Conservation (phyloP, 2,113 vertebrate species). For the Alethe diademata region DNA sequence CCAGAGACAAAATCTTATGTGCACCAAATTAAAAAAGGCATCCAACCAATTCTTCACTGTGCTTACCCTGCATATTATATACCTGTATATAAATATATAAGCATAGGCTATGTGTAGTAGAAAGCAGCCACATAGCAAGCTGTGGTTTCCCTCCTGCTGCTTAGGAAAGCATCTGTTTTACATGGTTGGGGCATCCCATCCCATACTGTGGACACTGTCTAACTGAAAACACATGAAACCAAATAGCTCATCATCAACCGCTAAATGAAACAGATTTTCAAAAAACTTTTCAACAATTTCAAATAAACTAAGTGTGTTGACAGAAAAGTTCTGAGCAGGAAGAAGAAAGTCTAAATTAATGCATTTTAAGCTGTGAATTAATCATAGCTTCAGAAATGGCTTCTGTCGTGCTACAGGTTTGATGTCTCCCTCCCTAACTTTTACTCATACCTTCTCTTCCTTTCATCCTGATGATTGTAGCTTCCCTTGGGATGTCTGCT, state of each 20-base stretch:
- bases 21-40: not conserved
- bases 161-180: not conserved
- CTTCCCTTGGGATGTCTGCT: conserved; percentile 22
- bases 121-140: not conserved
- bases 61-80: not conserved
- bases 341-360: not conserved
- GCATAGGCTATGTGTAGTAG: not conserved
- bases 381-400: conserved; percentile 1
- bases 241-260: not conserved
- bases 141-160: not conserved
- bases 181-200: not conserved
- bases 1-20: not conserved
- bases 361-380: conserved; percentile 4
- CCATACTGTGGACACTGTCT: not conserved
- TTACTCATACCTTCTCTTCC: conserved; percentile 17
- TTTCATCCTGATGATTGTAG: conserved; percentile 23
- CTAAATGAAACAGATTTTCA: not conserved
- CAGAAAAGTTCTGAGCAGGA: not conserved
- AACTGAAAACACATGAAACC: not conserved
- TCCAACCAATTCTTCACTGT: not conserved
- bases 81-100: not conserved
- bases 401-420: conserved; percentile 18
- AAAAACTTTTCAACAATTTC: not conserved
- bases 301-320: not conserved
- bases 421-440: not conserved